Conservation (phyloP, 2,113 vertebrate species). For the Rhinoptilus africanus region DNA sequence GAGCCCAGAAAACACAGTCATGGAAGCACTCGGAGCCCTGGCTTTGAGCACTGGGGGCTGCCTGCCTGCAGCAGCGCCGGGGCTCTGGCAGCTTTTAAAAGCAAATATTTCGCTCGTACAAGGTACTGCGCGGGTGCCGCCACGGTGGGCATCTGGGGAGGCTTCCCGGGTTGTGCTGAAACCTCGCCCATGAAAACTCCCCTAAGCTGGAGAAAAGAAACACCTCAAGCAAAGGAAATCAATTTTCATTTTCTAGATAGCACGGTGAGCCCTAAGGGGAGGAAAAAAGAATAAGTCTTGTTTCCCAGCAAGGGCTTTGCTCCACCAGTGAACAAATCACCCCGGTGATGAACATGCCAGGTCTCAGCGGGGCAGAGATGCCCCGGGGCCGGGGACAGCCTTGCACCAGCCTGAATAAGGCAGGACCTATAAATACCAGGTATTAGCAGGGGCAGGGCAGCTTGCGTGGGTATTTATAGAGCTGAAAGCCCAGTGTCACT, state of each 20-base stretch:
- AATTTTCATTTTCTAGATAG: background rate
- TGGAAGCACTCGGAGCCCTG: fast-evolving
- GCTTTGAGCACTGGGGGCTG: fast-evolving
- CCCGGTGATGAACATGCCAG: fast-evolving
- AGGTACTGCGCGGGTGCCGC: fast-evolving
- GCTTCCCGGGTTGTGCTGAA: background rate
- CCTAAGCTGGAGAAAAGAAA: background rate
- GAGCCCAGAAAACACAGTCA: background rate
- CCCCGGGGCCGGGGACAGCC: background rate
- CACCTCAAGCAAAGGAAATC: background rate
- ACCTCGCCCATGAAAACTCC: background rate
- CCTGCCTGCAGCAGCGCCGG: background rate
- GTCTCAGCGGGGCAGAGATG: background rate
- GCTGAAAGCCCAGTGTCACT: background rate
- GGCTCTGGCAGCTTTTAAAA: background rate
- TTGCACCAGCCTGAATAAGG: background rate
- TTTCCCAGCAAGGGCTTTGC: background rate
- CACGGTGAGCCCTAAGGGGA: background rate
- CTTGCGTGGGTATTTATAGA: constrained; percentile 13
- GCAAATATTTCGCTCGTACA: background rate
- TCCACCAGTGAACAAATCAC: background rate
- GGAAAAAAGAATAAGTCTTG: background rate
- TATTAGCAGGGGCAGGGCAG: background rate
- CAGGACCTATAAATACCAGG: constrained; percentile 31
- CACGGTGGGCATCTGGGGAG: background rate